Conservation (phyloP, 2,797 vertebrate species). For the Lepidocolaptes lacrymiger region DNA sequence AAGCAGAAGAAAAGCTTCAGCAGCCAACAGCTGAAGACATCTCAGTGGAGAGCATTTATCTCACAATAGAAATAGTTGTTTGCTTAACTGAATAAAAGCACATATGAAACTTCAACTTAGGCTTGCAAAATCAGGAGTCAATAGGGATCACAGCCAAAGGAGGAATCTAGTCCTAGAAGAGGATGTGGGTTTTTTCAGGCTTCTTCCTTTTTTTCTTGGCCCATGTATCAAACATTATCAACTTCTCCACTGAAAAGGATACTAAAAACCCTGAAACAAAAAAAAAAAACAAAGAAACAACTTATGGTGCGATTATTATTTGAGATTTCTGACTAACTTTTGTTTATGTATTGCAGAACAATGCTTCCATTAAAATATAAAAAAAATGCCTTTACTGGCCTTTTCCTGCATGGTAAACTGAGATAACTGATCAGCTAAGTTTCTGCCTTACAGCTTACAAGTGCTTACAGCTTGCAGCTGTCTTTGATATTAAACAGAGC, state of each 20-base stretch:
- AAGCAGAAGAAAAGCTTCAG: background rate
- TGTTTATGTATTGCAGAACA: background rate
- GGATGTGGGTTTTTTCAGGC: background rate
- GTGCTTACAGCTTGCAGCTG: conserved; percentile 26
- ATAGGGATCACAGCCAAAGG: background rate
- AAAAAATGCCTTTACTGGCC: background rate
- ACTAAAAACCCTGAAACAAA: background rate
- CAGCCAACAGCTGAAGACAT: background rate
- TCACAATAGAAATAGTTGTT: background rate
- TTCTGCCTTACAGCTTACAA: background rate
- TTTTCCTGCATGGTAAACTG: background rate
- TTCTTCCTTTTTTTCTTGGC: background rate
- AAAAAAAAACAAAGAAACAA: conserved; percentile 8
- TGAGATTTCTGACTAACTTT: background rate
- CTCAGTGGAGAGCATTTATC: background rate
- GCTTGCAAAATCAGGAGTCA: conserved; percentile 2
- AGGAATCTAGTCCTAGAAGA: background rate
- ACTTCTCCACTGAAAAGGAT: background rate
- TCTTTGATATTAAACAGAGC: conserved; percentile 73
- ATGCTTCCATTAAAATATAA: background rate
- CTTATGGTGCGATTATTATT: background rate
- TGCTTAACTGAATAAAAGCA: background rate
- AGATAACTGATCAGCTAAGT: conserved; percentile 38
- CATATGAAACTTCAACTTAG: background rate
- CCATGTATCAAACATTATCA: background rate